Percentiles rank a stretch among this genome's conserved stretches.
Evolutionary conservation across 2,797 vertebrate genomes (phyloP).

Genomic region (Pseudochirops corinnae): DNA sequence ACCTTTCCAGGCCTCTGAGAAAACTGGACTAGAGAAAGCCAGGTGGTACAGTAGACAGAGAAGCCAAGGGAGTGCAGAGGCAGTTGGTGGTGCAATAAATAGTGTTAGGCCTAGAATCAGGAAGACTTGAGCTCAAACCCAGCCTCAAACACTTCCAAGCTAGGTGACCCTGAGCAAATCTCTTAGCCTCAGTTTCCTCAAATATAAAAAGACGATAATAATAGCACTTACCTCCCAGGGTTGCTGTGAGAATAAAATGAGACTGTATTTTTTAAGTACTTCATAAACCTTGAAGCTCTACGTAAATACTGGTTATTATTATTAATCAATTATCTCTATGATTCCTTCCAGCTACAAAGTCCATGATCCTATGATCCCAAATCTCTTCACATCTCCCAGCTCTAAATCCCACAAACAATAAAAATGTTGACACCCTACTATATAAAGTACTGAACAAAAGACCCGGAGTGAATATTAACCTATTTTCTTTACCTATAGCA

Average conservation of each 20-base stretch:
- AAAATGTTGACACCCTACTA: background rate
- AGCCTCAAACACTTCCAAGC: background rate
- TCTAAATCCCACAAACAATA: background rate
- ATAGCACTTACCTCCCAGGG: background rate
- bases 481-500: background rate
- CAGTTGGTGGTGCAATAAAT: background rate
- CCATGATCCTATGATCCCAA: background rate
- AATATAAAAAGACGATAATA: background rate
- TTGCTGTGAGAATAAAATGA: background rate
- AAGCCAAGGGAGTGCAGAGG: background rate
- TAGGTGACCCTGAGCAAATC: background rate
- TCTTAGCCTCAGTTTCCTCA: background rate
- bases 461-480: background rate
- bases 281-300: background rate
- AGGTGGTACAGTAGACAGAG: background rate
- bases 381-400: background rate
- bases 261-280: background rate
- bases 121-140: background rate
- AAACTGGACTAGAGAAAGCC: background rate
- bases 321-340: background rate
- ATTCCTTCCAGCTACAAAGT: background rate
- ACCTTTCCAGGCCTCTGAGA: background rate
- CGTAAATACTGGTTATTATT: background rate
- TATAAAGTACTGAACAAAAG: background rate
- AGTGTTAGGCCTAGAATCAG: background rate